A percentile compares a stretch with the other conserved stretches of the same genome.
phyloP scores from a whole-genome alignment of 1,140 invertebrate genomes.

The Drosophila setifemur region DNA sequence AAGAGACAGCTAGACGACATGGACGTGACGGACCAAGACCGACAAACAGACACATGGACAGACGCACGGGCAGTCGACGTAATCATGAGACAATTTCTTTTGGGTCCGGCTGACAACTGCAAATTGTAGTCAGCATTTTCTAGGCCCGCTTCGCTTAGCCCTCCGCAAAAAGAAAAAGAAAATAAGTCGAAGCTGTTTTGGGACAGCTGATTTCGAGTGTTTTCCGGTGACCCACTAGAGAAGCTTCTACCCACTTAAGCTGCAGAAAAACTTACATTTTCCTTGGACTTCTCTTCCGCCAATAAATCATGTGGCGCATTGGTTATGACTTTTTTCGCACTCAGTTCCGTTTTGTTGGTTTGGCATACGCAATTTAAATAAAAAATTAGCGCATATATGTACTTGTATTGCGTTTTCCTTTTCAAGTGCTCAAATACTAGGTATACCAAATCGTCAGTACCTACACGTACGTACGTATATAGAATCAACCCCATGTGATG shows the following conservation, averaged over 20 bases:
- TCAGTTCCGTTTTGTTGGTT: conserved; percentile 56
- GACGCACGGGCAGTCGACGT: conserved; percentile 45
- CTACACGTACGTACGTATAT: not conserved
- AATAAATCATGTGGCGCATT: conserved; percentile 72
- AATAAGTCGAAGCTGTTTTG: conserved; percentile 31
- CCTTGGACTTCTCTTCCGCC: conserved; percentile 43
- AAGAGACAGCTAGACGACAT: conserved; percentile 69
- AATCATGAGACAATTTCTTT: conserved; percentile 76
- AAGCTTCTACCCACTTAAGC: conserved; percentile 21
- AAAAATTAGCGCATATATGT: conserved; percentile 56
- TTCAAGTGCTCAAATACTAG: conserved; percentile 21
- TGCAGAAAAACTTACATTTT: conserved; percentile 35
- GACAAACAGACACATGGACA: not conserved
- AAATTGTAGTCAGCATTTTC: conserved; percentile 69
- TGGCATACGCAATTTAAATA: conserved; percentile 66
- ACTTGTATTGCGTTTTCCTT: conserved; percentile 43
- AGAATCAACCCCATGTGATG: conserved; percentile 8
- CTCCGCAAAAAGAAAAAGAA: too few relatives aligned
- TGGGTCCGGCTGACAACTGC: conserved; percentile 57
- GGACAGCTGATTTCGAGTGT: conserved; percentile 59
- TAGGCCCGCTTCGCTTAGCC: conserved; percentile 14
- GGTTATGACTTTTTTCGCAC: conserved; percentile 5
- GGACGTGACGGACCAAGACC: conserved; percentile 62
- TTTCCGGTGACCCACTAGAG: conserved; percentile 66
- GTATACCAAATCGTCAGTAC: conserved; percentile 2